Evolutionary conservation across 2,888 invertebrate species (phyloP), one percentile per base, ranked within the genome.

Genomic region (Perizoma affinitatum): DNA sequence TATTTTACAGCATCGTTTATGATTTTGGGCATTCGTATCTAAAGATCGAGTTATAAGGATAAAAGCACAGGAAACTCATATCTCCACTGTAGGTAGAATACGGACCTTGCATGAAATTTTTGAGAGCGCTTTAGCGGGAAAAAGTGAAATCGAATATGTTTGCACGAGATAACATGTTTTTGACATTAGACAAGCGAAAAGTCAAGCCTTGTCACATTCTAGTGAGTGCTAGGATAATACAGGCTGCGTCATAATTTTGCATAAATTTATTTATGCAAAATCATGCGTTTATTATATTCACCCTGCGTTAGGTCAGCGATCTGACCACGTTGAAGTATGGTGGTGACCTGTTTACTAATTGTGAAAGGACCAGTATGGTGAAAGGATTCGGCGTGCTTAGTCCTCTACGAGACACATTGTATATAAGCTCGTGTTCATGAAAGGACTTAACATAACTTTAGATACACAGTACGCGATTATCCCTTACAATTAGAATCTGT

Each of bases 81-180:
- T 6, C 36, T 41, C n/a, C 33, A 46, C 47, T 42, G 42, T 40
- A 38, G 45, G 41, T 41, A 45, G 48, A 51, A 40, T 40, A 42
- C 11, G 36, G 44, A 41, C 40, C 47, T 56, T 57, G 53, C 41
- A 44, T 43, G 45, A 36, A 43, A 54, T 43, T 50, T 61, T 57
- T 46, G 35, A 35, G 49, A 57, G 36, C 42, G 33, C 50, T 56
- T 50, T 34, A 10, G 42, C 36, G 54, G 46, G 48, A 58, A 63
- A 59, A 62, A 58, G 60, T 55, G 53, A 53, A 57, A 64, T 63
- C 62, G 60, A 60, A 61, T 63, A 55, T 67, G 55, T 63, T 63
- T 65, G 49, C 46, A 58, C 48, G 60, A 67, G 63, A 68, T 66
- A 65, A 67, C 64, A 68, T 66, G 66, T 44, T 61, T 67, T 59